phyloP scores from a whole-genome alignment of 2,888 invertebrate species.

The Eristalis pertinax region DNA sequence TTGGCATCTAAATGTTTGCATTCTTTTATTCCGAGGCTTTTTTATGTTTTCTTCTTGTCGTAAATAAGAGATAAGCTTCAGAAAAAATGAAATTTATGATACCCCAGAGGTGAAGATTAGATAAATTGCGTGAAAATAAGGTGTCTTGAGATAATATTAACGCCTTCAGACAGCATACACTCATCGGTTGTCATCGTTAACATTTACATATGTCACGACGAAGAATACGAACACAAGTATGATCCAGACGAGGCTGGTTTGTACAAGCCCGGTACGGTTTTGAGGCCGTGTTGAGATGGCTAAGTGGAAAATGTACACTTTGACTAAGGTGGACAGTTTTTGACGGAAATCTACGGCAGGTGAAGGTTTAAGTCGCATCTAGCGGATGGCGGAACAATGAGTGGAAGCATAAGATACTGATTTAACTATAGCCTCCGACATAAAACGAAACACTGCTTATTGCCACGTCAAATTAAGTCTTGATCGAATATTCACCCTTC shows the following conservation, averaged over 20 bases:
- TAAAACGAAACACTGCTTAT: too few relatives aligned
- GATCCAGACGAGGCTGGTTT: not conserved
- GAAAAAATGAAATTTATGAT: slow-evolving; percentile 15
- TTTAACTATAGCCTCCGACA: too few relatives aligned
- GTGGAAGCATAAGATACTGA: too few relatives aligned
- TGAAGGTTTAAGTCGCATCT: too few relatives aligned
- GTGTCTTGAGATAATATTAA: not conserved
- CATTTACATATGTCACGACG: not conserved
- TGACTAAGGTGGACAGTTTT: too few relatives aligned
- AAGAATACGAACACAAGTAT: not conserved
- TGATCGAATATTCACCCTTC: too few relatives aligned
- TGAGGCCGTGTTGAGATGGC: not conserved
- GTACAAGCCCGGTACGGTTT: not conserved
- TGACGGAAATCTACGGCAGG: too few relatives aligned
- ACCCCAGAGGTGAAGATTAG: slow-evolving; percentile 23
- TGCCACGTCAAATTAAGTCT: too few relatives aligned
- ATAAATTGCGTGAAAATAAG: slow-evolving; percentile 21
- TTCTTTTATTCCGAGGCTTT: not conserved
- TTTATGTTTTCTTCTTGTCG: not conserved
- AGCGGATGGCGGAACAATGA: too few relatives aligned
- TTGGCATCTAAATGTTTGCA: slow-evolving; percentile 13
- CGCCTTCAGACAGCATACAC: not conserved
- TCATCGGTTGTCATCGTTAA: not conserved
- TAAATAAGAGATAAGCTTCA: slow-evolving; percentile 22
- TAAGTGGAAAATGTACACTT: not conserved